Base-by-base conservation (phyloP, 2,888 invertebrate species). In the Rotaria magnacalcarata region DNA sequence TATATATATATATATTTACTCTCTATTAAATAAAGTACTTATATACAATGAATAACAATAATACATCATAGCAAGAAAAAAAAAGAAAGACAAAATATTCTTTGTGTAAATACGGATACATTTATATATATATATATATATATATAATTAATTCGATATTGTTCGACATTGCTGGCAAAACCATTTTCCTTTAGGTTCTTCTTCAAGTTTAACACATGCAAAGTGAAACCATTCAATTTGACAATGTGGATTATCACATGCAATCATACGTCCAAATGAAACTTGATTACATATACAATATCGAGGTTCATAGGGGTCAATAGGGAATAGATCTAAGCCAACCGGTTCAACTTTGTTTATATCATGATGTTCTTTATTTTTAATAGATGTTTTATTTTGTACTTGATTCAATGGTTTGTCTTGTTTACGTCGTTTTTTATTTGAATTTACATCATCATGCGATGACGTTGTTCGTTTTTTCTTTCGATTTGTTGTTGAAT, bases 211-310 rank as follows among this genome's bases (percentile, higher is more conserved):
- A n/a, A 92, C 92, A 88, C 92, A 92, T 16, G 90, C 90, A 89
- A 92, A 92, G 88, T 92, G 92, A 88, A 92, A 92, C 92, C 92
- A 92, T 88, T 92, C 92, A 87, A 91, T 91, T 5, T 91, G 91
- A 88, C 92, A 92, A 89, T 91, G 89, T 58, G 89, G 89, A 87
- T 96, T 96, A 92, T 97, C 96, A 93, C 96, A 97, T 88, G 95
- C 96, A 90, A 97, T 96, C 96, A 97, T 97, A 92, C 96, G 96
- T 86, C 96, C 96, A 89, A 96, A 96, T 7, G 96, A 96, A 93
- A 91, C 91, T 87, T 98, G 97, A 91, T 97, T 96, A 90, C 98
- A 99, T 67, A 97, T 92, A 91, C 97, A 99, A 91, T 99, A 99
- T 0, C 97, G 97, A 0, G 98, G 98, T 90, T 99, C 98, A 90